A percentile compares a stretch with the other conserved stretches of the same genome.
phyloP scores from a whole-genome alignment of 1,140 invertebrate genomes.

The Aricia agestis region DNA sequence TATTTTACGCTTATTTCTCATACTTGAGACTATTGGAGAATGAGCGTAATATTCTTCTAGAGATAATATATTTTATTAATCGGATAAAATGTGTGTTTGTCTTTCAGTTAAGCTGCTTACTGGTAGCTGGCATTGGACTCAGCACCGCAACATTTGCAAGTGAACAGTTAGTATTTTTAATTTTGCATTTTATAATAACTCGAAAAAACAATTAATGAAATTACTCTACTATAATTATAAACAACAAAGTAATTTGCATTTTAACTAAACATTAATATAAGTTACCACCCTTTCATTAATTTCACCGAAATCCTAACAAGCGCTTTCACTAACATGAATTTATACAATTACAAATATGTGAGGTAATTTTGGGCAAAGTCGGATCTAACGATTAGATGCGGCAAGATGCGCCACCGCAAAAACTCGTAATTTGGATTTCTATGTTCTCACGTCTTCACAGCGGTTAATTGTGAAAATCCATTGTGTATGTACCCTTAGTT shows the following conservation, averaged over 20 bases:
- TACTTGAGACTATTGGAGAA: too few relatives aligned
- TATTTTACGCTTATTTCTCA: too few relatives aligned
- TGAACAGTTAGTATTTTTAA: slow-evolving; percentile 65
- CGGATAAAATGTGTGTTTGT: slow-evolving; percentile 22
- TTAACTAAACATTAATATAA: too few relatives aligned
- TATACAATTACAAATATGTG: not conserved
- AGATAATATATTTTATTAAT: not conserved
- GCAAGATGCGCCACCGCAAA: slow-evolving; percentile 30
- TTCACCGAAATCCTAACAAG: not conserved
- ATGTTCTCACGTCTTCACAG: slow-evolving; percentile 63
- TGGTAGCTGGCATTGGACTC: slow-evolving; percentile 64
- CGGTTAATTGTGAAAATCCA: slow-evolving; percentile 66
- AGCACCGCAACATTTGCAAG: slow-evolving; percentile 68
- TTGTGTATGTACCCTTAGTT: slow-evolving; percentile 56
- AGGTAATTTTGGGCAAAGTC: not conserved
- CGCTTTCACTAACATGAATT: not conserved
- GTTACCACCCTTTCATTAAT: too few relatives aligned
- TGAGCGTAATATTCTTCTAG: too few relatives aligned
- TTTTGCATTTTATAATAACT: too few relatives aligned
- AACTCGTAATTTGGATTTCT: slow-evolving; percentile 42
- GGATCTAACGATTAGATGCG: slow-evolving; percentile 18
- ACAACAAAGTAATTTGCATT: too few relatives aligned
- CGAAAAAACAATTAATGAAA: not conserved
- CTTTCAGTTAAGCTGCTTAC: slow-evolving; percentile 67
- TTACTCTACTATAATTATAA: not conserved